Evolutionary conservation across 2,888 invertebrate species (phyloP).

Genomic region (Hirudinaria manillensis): DNA sequence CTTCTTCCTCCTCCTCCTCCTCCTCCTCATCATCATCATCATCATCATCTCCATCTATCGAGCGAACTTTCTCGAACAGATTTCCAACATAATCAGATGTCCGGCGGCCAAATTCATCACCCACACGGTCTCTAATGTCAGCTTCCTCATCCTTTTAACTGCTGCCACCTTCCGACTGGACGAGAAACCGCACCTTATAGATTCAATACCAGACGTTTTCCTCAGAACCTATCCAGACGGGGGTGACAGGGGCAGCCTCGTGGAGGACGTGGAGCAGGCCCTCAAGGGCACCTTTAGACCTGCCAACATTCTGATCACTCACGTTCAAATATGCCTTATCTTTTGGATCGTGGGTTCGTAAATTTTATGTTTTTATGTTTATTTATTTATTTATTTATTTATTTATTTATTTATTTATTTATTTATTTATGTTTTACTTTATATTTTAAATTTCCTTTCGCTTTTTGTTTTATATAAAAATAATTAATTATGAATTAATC

Average conservation of each 20-base stretch:
- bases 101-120: conserved; percentile 70
- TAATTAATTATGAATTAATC: too few species aligned
- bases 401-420: background rate
- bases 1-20: background rate
- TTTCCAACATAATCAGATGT: conserved; percentile 55
- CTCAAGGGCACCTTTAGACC: conserved; percentile 43
- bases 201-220: conserved; percentile 39
- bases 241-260: conserved; percentile 43
- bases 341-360: conserved; percentile 53
- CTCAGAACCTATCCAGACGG: conserved; percentile 41
- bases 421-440: conserved; percentile 1
- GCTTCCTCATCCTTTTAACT: conserved; percentile 64
- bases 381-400: background rate
- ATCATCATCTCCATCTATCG: background rate
- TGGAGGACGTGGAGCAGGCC: conserved; percentile 39
- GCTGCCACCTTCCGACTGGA: conserved; percentile 61
- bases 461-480: too few species aligned
- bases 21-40: background rate
- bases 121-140: conserved; percentile 63
- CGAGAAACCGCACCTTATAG: conserved; percentile 36
- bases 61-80: conserved; percentile 41
- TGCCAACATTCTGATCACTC: conserved; percentile 52
- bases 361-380: background rate
- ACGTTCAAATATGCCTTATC: conserved; percentile 53
- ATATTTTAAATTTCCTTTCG: too few species aligned